Evolutionary conservation across 2,113 vertebrate genomes (phyloP), one percentile per base, ranked within the genome.

Genomic region (Suncus etruscus): DNA sequence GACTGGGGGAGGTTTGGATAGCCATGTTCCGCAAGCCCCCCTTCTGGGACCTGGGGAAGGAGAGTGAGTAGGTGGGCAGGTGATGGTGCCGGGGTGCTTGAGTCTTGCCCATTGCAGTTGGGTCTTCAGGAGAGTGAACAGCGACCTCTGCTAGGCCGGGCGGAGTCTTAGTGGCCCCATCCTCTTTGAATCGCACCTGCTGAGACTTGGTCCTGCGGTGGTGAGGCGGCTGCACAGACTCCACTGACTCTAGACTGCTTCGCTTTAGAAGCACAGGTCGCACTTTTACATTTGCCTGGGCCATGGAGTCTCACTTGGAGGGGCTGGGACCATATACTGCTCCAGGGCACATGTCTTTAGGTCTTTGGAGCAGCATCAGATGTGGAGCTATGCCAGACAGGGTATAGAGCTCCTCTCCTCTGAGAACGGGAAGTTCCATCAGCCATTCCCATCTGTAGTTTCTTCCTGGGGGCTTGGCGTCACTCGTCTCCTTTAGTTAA

Each of bases 1-100:
- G 98, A 97, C 98, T 98, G 1, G 98, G 98, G 92, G 98, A 98
- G 24, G 98, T 98, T 94, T 98, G 98, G 95, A 98, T 98, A 4
- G 98, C 98, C 27, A 98, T 97, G 80, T 97, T 98, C 85, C 86
- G 97, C 92, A 97, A 97, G 27, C 78, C 94, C 83, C 92, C 96
- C 74, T 97, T 97, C 78, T 97, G 97, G 92, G 97, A 93, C 95
- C 95, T 95, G 58, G 97, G 93, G 63, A 97, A 97, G 93, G 95
- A 91, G 27, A 97, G 95, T 0, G 98, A 97, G 58, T 87, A 96
- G 51, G 96, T 86, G 16, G 97, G 80, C 20, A 97, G 96, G 2
- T 11, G 79, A 2, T 96, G 95, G 79, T 95, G 96, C 76, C 87
- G 83, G 75, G 97, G 51, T 8, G 81, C 48, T 83, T 97, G 95